These are phyloP conservation scores for Fratercula arctica DNA, from an alignment of 2,797 vertebrate genomes.

Conservation along the genomic window DNA sequence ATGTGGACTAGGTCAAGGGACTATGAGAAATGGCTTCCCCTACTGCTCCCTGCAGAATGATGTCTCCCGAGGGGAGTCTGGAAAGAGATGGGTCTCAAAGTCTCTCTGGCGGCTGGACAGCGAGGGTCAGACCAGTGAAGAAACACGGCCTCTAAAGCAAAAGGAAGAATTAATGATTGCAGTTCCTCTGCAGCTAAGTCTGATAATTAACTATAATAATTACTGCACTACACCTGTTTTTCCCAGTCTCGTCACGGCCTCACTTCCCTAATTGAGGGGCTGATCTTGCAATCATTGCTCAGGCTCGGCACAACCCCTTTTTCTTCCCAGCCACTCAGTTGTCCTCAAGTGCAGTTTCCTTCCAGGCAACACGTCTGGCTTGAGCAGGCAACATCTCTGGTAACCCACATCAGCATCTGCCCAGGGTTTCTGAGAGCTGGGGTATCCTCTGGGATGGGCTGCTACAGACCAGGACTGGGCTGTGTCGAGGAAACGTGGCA, in stretches of 20 bases:
- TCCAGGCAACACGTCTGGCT: neutral
- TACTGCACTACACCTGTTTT: neutral
- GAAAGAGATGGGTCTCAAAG: neutral
- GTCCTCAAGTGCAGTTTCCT: neutral
- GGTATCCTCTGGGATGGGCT: neutral
- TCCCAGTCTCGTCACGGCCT: neutral
- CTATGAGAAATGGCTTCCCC: neutral
- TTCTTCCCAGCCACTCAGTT: neutral
- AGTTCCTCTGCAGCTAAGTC: neutral
- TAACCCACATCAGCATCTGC: accelerated
- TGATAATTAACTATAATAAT: neutral
- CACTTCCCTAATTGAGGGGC: neutral
- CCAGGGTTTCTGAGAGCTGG: neutral
- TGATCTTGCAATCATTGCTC: neutral
- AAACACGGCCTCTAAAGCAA: neutral
- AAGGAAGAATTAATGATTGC: neutral
- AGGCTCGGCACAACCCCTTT: neutral
- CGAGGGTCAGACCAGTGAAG: neutral
- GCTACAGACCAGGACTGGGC: neutral
- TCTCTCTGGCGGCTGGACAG: neutral
- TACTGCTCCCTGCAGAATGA: neutral
- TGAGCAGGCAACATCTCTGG: neutral
- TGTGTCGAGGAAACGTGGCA: neutral
- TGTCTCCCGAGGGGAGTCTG: neutral
- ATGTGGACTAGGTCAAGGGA: neutral